Evolutionary conservation across 30 jellyfish, hydroid and myxozoan genomes (phyloP).

Genomic region (Turritopsis rubra): DNA sequence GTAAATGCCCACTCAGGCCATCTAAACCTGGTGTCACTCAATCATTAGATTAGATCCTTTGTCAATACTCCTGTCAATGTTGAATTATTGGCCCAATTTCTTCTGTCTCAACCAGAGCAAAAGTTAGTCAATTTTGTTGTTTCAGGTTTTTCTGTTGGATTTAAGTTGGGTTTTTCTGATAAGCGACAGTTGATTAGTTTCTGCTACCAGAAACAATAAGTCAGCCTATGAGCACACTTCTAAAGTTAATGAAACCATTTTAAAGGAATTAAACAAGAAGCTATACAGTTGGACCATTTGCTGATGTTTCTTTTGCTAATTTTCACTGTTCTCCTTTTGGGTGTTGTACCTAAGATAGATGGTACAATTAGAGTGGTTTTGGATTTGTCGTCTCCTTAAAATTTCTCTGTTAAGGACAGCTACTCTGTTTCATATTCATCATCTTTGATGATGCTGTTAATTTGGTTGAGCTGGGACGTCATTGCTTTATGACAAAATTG

Average conservation of each 20-base stretch:
- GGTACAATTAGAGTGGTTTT: constrained; percentile 1
- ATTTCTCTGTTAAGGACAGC: not conserved
- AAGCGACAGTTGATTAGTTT: not conserved
- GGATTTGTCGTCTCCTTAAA: not conserved
- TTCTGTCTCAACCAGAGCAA: not conserved
- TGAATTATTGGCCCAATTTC: not conserved
- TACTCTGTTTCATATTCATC: not conserved
- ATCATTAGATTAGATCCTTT: not conserved
- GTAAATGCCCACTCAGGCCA: not conserved
- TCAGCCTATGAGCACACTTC: not conserved
- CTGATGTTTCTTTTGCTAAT: not conserved
- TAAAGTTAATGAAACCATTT: not conserved
- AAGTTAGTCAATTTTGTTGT: not conserved
- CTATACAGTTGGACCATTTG: not conserved
- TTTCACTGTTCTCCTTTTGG: not conserved
- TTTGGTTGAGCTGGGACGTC: not conserved
- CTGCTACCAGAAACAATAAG: not conserved
- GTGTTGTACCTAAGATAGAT: not conserved
- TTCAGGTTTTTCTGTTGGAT: not conserved
- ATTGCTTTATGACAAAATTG: not conserved
- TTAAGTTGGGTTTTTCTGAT: not conserved
- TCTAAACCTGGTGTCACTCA: not conserved
- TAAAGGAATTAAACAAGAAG: not conserved
- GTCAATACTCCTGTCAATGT: constrained; percentile 4
- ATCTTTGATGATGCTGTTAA: not conserved